Evolutionary conservation across 2,113 vertebrate species (phyloP).

Genomic region (Danionella cerebrum): DNA sequence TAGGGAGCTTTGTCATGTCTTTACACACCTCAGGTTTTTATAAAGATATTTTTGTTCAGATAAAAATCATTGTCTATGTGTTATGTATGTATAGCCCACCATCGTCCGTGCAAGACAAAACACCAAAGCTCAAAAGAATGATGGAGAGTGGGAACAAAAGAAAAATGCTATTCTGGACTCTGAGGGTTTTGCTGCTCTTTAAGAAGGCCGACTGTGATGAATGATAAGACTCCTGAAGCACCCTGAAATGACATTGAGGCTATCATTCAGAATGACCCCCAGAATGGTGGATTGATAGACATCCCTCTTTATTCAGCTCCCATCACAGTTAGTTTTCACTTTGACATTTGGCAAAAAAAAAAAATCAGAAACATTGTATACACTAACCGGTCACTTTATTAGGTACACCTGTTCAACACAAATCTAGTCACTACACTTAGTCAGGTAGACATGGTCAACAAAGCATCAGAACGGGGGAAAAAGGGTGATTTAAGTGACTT

Average conservation of each 20-base stretch:
- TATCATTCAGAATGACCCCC: slow-evolving; percentile 18
- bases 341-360: not conserved
- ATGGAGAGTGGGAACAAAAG: slow-evolving; percentile 12
- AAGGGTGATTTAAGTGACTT: too few relatives aligned
- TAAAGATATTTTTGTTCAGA: not conserved
- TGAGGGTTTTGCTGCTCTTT: slow-evolving; percentile 15
- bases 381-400: too few relatives aligned
- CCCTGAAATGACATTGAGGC: slow-evolving; percentile 46
- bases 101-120: not conserved
- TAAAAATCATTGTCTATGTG: not conserved
- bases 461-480: too few relatives aligned
- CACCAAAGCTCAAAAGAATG: slow-evolving; percentile 17
- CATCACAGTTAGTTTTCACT: not conserved
- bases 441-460: too few relatives aligned
- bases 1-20: not conserved
- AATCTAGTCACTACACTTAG: too few relatives aligned
- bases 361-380: not conserved
- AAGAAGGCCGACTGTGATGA: slow-evolving; percentile 48
- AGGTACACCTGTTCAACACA: too few relatives aligned
- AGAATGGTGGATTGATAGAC: slow-evolving; percentile 14
- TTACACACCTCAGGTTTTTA: not conserved
- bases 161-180: slow-evolving; percentile 31
- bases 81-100: not conserved
- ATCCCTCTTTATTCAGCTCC: too few relatives aligned
- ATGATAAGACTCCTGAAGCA: slow-evolving; percentile 50